Evolutionary conservation across 2,113 vertebrate genomes (phyloP), one percentile per base, ranked within the genome.

Genomic region (Prunella himalayana): DNA sequence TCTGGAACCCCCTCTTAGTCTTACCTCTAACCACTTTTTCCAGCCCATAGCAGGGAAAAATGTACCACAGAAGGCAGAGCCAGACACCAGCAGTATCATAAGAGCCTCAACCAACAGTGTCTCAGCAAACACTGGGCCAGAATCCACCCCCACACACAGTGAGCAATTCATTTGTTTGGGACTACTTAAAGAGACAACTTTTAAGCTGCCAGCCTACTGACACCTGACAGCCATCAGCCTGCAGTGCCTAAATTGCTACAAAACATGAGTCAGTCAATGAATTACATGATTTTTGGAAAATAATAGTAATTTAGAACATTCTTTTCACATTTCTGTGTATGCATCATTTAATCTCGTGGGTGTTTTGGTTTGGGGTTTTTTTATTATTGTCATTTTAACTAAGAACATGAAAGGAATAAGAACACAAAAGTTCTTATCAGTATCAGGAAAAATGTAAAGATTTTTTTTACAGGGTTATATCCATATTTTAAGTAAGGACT

Each of bases 1-100:
- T 93, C 88, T 92, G 86, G 92, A 96, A 95, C 60, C 86, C 80
- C 92, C 92, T 95, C 90, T 94, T 91, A 96, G 94, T 93, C 96
- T 94, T 95, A 96, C 95, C 95, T 97, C 96, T 97, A 95, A 97
- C 95, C 91, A 77, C 94, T 95, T 96, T 97, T 97, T 97, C 95
- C 94, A 96, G 86, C 68, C 92, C 69, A 94, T 93, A 86, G 95
- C 82, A 95, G 90, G 88, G 88, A 95, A 95, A 96, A 94, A 97
- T 96, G 77, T 90, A 96, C 94, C 96, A 97, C 95, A 95, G 94
- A 64, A 95, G 88, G 60, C 93, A 96, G 85, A 95, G 96, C 96
- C 96, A 96, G 94, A 96, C 93, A 96, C 92, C 88, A 96, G 90
- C 51, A 93, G 80, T 92, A 97, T 86, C 90, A 1, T 90, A 93